Conservation (phyloP, 2,888 invertebrate genomes). For the Deilephila porcellus region DNA sequence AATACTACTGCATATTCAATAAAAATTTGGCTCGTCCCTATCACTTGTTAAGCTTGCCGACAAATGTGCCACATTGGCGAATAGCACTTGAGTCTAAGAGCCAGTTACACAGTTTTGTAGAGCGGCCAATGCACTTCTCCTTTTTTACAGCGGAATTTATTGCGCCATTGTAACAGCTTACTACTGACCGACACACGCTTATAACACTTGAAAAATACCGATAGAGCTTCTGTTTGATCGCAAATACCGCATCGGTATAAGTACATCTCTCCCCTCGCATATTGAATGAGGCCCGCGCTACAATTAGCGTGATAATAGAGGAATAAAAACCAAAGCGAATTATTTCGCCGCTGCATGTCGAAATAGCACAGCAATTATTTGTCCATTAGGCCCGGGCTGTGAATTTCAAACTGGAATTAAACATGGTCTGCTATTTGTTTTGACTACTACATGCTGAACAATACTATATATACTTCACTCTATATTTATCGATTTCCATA, state of each 20-base stretch:
- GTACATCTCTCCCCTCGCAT: not conserved
- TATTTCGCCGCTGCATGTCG: not conserved
- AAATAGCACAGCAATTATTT: conserved; percentile 5
- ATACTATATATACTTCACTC: not conserved
- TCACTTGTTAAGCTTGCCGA: conserved; percentile 16
- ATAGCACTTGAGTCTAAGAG: conserved; percentile 14
- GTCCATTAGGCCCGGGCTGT: not conserved
- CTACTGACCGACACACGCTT: not conserved
- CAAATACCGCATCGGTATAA: conserved; percentile 13
- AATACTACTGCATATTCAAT: conserved; percentile 7
- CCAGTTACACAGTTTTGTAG: conserved; percentile 23
- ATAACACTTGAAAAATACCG: conserved; percentile 15
- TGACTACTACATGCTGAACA: not conserved
- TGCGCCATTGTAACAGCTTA: conserved; percentile 1
- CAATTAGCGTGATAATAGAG: not conserved
- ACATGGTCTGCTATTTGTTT: not conserved
- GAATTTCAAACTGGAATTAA: not conserved
- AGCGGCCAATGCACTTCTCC: conserved; percentile 18
- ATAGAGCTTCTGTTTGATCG: conserved; percentile 14
- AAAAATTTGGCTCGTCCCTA: conserved; percentile 16
- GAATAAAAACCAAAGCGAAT: conserved; percentile 7
- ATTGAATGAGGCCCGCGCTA: conserved; percentile 4
- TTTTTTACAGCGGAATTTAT: conserved; percentile 5
- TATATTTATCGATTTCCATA: not conserved
- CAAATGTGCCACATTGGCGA: conserved; percentile 21